phyloP scores from a whole-genome alignment of 2,888 invertebrate genomes.

The Calameuta idolon region DNA sequence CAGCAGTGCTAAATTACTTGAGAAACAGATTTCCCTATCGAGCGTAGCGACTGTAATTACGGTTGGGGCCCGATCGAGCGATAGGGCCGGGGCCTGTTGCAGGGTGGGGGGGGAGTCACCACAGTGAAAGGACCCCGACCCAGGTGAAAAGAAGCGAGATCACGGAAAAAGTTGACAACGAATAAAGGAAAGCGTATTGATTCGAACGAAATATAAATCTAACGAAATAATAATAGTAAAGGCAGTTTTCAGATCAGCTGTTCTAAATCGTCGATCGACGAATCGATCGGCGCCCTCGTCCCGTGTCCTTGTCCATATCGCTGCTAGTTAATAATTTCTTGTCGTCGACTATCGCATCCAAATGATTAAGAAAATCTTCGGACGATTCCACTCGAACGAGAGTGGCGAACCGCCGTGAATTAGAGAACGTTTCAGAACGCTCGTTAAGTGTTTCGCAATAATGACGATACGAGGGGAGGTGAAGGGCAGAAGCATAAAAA shows the following conservation, averaged over 20 bases:
- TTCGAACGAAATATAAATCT: not conserved
- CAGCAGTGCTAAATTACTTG: not conserved
- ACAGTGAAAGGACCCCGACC: not conserved
- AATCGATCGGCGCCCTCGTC: not conserved
- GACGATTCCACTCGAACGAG: slow-evolving; percentile 4
- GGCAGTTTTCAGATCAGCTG: not conserved
- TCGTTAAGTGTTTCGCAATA: slow-evolving; percentile 22
- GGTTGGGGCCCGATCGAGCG: not conserved
- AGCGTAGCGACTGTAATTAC: not conserved
- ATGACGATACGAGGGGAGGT: slow-evolving; percentile 14
- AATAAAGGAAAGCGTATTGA: not conserved
- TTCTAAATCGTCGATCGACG: not conserved
- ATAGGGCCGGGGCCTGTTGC: not conserved
- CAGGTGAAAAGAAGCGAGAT: not conserved
- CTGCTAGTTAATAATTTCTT: not conserved
- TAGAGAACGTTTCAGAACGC: slow-evolving; percentile 38
- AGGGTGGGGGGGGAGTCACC: not conserved
- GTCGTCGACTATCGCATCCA: not conserved
- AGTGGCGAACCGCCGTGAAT: slow-evolving; percentile 41
- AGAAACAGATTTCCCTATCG: not conserved
- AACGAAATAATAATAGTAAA: not conserved
- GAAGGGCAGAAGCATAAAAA: slow-evolving; percentile 13
- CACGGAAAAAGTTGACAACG: not conserved
- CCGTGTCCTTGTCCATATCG: not conserved
- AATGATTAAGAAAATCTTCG: not conserved